Base-by-base conservation (phyloP, 2,888 invertebrate genomes). In the Drosophila eohydei region DNA sequence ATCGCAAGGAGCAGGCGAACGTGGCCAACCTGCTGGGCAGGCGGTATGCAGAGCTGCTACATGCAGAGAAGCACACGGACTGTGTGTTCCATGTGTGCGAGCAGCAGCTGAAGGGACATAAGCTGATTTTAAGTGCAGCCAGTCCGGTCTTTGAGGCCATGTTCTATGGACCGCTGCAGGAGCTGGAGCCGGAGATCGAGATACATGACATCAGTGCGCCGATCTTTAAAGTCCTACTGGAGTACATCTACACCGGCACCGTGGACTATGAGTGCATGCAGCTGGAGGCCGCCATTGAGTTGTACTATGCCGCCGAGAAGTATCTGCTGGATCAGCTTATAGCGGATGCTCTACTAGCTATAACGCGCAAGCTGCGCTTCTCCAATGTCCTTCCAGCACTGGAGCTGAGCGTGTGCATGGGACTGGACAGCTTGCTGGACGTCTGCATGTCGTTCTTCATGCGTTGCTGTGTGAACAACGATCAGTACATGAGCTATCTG, bases 121-220 rank as follows among this genome's bases (percentile, higher is more conserved):
- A 96, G 92, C 92, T 97, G 14, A 95, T 97, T 80, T 92, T 97
- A 48, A 96, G 97, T 0, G 96, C 97, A 94, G 95, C 97, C 0
- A 97, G 97, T 86, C 97, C 97, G 1, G 97, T 97, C 3, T 97
- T 97, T 89, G 97, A 97, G 91, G 96, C 97, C 6, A 97, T 97
- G 97, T 97, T 97, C 90, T 97, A 94, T 89, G 97, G 97, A 0
- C 96, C 96, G 4, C 74, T 92, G 66, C 83, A 90, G 34, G 88
- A 91, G 46, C 94, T 94, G 77, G 94, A 90, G 43, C 94, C 94
- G 76, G 94, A 94, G 43, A 93, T 93, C 30, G 90, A 89, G 67
- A 92, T 94, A 50, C 82, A 93, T 9, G 94, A 94, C 59, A 92
- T 93, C 58, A 92, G 92, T 62, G 85, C 91, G 2, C 91, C 92